A percentile compares a stretch with the other conserved stretches of the same genome.
Conservation (phyloP, 2,888 invertebrate genomes). For the Acanthococcus lagerstroemiae region DNA sequence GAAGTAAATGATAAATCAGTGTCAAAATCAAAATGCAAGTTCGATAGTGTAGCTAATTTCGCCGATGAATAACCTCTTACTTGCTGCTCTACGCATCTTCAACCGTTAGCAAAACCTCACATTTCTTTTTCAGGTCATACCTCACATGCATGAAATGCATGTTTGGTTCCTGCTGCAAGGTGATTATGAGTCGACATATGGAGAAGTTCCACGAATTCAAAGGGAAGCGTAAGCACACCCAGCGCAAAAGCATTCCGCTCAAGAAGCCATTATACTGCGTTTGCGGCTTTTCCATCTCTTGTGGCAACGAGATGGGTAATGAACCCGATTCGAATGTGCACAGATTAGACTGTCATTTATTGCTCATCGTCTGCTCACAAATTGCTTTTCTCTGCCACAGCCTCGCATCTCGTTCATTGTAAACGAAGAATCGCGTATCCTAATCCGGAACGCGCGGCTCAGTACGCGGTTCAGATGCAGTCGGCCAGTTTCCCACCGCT, state of each 20-base stretch:
- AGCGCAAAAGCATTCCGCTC: constrained; percentile 1
- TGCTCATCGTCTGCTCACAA: too few relatives aligned
- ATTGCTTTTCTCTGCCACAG: neutral
- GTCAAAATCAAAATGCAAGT: too few relatives aligned
- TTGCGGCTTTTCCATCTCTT: constrained; percentile 55
- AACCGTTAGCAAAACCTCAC: too few relatives aligned
- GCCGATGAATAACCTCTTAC: too few relatives aligned
- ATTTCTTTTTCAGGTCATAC: neutral
- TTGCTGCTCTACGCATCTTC: too few relatives aligned
- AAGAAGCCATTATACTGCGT: constrained; percentile 60
- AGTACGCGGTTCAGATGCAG: constrained; percentile 46
- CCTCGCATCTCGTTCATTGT: constrained; percentile 56
- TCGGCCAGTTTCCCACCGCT: constrained; percentile 37
- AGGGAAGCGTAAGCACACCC: neutral
- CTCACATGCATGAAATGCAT: constrained; percentile 9
- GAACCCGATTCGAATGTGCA: too few relatives aligned
- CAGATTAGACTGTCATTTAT: constrained; percentile 36
- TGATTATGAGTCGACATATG: constrained; percentile 8
- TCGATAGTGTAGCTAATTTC: too few relatives aligned
- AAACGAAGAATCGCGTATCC: constrained; percentile 63
- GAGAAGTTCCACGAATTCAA: constrained; percentile 1
- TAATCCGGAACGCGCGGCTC: constrained; percentile 52
- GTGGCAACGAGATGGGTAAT: constrained; percentile 45
- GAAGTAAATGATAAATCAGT: too few relatives aligned
- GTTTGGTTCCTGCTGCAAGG: constrained; percentile 14